Conservation (phyloP, 2,113 vertebrate species). For the Myotis yumanensis region DNA sequence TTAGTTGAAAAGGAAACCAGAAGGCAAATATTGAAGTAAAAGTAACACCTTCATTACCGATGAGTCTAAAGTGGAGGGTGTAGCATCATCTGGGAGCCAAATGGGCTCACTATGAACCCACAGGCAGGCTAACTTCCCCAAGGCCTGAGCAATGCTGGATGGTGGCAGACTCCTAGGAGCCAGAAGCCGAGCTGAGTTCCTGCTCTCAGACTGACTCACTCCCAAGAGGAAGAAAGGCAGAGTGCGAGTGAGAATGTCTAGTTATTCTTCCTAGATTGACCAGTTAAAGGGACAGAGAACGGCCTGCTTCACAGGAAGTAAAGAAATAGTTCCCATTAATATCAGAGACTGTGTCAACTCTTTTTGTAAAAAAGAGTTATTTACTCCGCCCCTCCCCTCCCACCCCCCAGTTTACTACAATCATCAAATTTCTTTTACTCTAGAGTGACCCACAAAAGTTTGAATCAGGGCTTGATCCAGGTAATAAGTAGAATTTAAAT, state of each 20-base stretch:
- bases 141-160: background rate
- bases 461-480: background rate
- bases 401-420: background rate
- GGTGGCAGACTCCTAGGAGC: too few species aligned
- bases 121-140: background rate
- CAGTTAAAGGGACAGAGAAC: background rate
- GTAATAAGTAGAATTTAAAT: background rate
- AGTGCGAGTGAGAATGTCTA: background rate
- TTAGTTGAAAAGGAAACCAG: background rate
- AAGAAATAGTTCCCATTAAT: background rate
- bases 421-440: background rate
- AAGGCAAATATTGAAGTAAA: background rate
- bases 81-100: background rate
- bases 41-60: background rate
- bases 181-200: too few species aligned
- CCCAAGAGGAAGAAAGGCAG: background rate
- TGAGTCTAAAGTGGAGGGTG: background rate
- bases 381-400: background rate
- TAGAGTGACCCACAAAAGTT: too few species aligned
- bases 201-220: background rate
- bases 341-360: background rate
- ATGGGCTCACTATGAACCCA: background rate
- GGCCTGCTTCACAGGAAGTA: background rate
- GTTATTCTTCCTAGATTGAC: background rate
- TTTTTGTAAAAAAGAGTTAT: background rate